Percentiles rank a stretch among this genome's conserved stretches.
Evolutionary conservation across 2,888 invertebrate genomes (phyloP).

Genomic region (Cordylochernes scorpioides): DNA sequence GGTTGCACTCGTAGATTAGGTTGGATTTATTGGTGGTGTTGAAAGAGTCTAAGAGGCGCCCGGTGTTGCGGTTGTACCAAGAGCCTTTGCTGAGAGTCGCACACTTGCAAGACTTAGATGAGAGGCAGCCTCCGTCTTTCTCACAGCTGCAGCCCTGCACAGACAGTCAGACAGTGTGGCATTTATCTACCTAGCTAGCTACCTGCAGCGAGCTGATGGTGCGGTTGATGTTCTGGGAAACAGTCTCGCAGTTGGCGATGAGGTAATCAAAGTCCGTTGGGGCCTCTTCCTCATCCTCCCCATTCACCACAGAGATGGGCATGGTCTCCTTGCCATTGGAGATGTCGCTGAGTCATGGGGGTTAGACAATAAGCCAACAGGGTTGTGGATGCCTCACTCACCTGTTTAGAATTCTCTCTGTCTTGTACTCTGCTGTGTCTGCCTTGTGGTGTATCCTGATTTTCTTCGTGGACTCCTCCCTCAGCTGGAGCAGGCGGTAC

Average conservation of each 20-base stretch:
- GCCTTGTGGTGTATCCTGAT: too few relatives aligned
- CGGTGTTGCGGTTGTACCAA: too few relatives aligned
- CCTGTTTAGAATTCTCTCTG: too few relatives aligned
- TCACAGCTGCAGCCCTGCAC: neutral
- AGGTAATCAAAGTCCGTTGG: conserved; percentile 49
- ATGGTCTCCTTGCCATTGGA: conserved; percentile 54
- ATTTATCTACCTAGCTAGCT: conserved; percentile 4
- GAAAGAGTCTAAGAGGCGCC: too few relatives aligned
- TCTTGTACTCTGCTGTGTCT: too few relatives aligned
- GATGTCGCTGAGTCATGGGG: conserved; percentile 39
- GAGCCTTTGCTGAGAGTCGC: too few relatives aligned
- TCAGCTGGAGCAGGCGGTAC: too few relatives aligned
- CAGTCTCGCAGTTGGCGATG: conserved; percentile 41
- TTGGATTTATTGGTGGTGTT: too few relatives aligned
- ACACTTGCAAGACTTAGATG: neutral
- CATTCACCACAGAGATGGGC: conserved; percentile 47
- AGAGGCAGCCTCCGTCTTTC: neutral
- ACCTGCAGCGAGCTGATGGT: conserved; percentile 40
- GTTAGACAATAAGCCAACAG: neutral
- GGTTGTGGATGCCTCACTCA: neutral
- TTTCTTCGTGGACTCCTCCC: too few relatives aligned
- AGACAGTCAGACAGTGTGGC: too few relatives aligned
- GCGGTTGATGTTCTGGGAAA: conserved; percentile 36
- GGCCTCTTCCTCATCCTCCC: conserved; percentile 39
- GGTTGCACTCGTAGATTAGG: too few relatives aligned